phyloP scores from a whole-genome alignment of 2,797 vertebrate species.

The Pantherophis alleghaniensis region DNA sequence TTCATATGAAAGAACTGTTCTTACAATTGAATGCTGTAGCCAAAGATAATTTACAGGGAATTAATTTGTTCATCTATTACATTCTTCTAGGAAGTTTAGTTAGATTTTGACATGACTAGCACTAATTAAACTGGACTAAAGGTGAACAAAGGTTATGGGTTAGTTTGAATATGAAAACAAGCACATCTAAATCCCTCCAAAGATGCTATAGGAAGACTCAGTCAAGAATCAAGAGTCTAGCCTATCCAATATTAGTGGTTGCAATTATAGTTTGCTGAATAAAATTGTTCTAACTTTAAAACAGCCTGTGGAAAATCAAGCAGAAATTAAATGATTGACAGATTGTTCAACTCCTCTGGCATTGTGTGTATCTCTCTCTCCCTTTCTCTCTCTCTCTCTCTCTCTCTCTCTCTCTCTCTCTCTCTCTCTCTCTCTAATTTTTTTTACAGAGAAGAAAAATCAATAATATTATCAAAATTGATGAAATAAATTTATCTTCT shows the following conservation, averaged over 20 bases:
- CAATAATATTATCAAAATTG: conserved; percentile 12
- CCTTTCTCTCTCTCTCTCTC: too few relatives aligned
- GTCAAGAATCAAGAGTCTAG: neutral
- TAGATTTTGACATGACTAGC: neutral
- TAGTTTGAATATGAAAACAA: neutral
- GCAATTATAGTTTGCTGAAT: neutral
- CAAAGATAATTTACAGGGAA: neutral
- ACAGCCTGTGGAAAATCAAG: neutral
- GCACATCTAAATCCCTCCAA: neutral
- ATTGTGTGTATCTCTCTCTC: neutral
- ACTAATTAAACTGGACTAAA: neutral
- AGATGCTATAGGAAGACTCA: rapidly evolving
- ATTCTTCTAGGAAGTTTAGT: neutral
- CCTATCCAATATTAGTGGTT: neutral
- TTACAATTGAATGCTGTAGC: neutral
- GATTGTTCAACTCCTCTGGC: neutral
- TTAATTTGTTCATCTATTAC: neutral
- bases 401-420: too few relatives aligned
- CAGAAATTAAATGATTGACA: conserved; percentile 6
- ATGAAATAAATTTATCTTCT: conserved; percentile 6
- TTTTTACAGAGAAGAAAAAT: conserved; percentile 1
- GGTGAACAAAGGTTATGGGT: neutral
- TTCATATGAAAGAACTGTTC: neutral
- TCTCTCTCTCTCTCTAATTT: too few relatives aligned
- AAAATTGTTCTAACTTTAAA: conserved; percentile 20